These are phyloP conservation scores for Cololabis saira DNA, from an alignment of 2,113 vertebrate species.

Conservation along the genomic window DNA sequence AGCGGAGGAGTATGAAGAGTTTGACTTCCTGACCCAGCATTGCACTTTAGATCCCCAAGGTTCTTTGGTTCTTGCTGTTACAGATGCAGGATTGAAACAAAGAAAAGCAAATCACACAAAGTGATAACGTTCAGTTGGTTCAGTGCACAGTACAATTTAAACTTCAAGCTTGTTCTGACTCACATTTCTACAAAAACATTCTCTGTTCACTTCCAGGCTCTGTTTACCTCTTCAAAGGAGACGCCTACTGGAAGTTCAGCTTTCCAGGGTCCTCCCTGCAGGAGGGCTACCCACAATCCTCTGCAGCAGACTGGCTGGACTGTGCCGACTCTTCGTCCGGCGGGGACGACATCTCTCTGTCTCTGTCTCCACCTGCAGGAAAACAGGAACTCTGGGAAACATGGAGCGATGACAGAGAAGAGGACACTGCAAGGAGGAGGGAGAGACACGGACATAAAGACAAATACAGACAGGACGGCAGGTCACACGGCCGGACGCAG, in stretches of 20 bases:
- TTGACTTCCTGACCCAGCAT: too few species aligned
- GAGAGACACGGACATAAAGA: background rate
- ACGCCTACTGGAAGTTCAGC: constrained; percentile 79
- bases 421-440: constrained; percentile 8
- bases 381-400: constrained; percentile 56
- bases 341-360: constrained; percentile 40
- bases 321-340: constrained; percentile 57
- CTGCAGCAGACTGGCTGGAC: constrained; percentile 78
- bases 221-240: constrained; percentile 74
- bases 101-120: too few species aligned
- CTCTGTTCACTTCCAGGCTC: constrained; percentile 59
- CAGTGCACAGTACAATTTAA: too few species aligned
- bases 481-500: constrained; percentile 36
- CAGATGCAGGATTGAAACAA: too few species aligned
- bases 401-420: constrained; percentile 26
- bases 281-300: constrained; percentile 74
- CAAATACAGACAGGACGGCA: constrained; percentile 14
- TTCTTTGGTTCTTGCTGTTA: too few species aligned
- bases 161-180: too few species aligned
- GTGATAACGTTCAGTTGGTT: too few species aligned
- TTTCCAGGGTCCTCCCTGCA: constrained; percentile 59
- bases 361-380: constrained; percentile 41
- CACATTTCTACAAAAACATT: background rate
- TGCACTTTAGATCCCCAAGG: too few species aligned
- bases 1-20: too few species aligned